These are phyloP conservation scores for Caenorhabditis sp. DNA, from an alignment of 2,888 invertebrate genomes.

Conservation along the genomic window DNA sequence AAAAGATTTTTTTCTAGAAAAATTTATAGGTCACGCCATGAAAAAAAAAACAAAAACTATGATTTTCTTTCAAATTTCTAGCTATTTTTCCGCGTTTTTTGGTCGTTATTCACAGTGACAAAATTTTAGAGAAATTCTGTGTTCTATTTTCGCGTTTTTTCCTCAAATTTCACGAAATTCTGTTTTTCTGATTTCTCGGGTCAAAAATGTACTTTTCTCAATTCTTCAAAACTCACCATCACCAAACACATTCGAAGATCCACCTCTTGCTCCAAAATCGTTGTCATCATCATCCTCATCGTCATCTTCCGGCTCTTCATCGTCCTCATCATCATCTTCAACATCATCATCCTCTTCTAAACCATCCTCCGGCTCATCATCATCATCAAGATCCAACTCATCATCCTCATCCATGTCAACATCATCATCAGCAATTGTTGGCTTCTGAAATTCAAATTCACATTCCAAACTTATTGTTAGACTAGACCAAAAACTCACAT, in stretches of 20 bases:
- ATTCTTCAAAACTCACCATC: neutral
- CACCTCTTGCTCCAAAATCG: constrained; percentile 12
- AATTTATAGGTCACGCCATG: no score
- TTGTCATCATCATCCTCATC: constrained; percentile 34
- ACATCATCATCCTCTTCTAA: constrained; percentile 29
- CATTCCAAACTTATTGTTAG: neutral
- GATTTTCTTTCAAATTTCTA: no score
- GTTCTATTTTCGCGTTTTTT: no score
- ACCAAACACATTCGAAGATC: constrained; percentile 28
- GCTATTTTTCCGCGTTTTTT: no score
- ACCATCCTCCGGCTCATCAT: constrained; percentile 37
- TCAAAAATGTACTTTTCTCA: no score
- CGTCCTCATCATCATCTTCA: constrained; percentile 39
- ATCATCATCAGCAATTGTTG: constrained; percentile 25
- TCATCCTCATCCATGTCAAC: constrained; percentile 48
- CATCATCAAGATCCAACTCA: constrained; percentile 32
- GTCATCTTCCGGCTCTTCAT: constrained; percentile 30
- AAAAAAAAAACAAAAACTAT: no score
- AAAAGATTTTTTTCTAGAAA: no score
- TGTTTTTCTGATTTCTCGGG: no score
- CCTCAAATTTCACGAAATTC: neutral
- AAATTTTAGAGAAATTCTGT: no score
- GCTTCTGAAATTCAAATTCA: constrained; percentile 12
- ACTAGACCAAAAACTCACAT: constrained; percentile 43
- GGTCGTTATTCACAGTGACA: no score